These are phyloP conservation scores for Aphidius colemani DNA, from an alignment of 2,888 invertebrate genomes.

Conservation along the genomic window DNA sequence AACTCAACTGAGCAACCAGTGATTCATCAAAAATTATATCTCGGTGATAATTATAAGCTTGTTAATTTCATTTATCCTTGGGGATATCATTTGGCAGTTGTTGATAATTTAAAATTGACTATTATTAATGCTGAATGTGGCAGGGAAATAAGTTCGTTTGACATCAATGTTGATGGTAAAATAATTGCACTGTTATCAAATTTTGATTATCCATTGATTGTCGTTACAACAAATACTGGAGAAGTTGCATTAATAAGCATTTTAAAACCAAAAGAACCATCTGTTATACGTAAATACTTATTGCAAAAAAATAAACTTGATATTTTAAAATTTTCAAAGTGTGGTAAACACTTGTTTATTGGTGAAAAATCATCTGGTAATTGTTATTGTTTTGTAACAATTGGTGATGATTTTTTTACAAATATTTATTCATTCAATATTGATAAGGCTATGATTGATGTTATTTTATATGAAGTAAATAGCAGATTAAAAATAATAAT, in stretches of 20 bases:
- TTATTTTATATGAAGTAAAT: constrained; percentile 39
- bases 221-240: constrained; percentile 41
- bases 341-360: constrained; percentile 38
- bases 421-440: constrained; percentile 37
- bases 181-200: constrained; percentile 43
- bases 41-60: constrained; percentile 41
- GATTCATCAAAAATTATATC: constrained; percentile 30
- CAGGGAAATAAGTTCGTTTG: constrained; percentile 33
- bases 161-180: constrained; percentile 38
- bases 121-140: constrained; percentile 45
- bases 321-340: constrained; percentile 48
- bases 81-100: constrained; percentile 46
- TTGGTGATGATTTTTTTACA: constrained; percentile 29
- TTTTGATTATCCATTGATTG: constrained; percentile 46
- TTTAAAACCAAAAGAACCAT: constrained; percentile 37
- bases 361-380: constrained; percentile 42
- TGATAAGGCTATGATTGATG: constrained; percentile 39
- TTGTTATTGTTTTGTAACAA: constrained; percentile 44
- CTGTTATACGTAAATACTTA: constrained; percentile 35
- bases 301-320: constrained; percentile 45
- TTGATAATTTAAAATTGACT: constrained; percentile 37
- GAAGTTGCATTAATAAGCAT: constrained; percentile 45
- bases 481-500: constrained; percentile 38
- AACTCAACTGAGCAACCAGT: constrained; percentile 18
- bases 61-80: constrained; percentile 50